phyloP scores from a whole-genome alignment of 2,888 invertebrate species.

The Caenorhabditis sulstoni region DNA sequence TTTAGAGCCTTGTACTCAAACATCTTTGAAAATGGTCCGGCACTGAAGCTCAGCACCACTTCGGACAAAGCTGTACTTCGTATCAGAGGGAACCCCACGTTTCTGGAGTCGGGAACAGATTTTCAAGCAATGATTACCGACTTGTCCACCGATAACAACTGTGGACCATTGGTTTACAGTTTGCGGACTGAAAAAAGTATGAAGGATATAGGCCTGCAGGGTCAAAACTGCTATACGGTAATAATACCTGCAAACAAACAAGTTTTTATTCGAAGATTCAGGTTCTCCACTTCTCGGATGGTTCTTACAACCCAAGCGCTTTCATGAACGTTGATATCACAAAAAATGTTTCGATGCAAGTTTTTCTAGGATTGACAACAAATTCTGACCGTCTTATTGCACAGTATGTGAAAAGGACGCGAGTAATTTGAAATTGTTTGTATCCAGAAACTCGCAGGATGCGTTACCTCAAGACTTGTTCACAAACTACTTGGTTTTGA shows the following conservation, averaged over 20 bases:
- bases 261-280: background rate
- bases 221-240: conserved; percentile 32
- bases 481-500: conserved; percentile 33
- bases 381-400: conserved; percentile 5
- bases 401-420: too few species aligned
- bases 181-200: background rate
- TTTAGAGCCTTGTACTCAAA: conserved; percentile 48
- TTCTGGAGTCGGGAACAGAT: conserved; percentile 13
- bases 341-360: background rate
- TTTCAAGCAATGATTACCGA: conserved; percentile 53
- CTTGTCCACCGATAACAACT: conserved; percentile 3
- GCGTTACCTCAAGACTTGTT: conserved; percentile 28
- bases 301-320: conserved; percentile 25
- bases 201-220: conserved; percentile 4
- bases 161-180: conserved; percentile 35
- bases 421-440: background rate
- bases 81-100: conserved; percentile 36
- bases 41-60: conserved; percentile 12
- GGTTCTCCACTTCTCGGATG: conserved; percentile 47
- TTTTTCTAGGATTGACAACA: conserved; percentile 32
- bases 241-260: background rate
- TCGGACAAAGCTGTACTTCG: conserved; percentile 20
- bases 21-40: conserved; percentile 23
- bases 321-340: conserved; percentile 32
- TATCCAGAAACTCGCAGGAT: conserved; percentile 13